phyloP scores from a whole-genome alignment of 1,140 invertebrate species.

The Ephestia elutella region DNA sequence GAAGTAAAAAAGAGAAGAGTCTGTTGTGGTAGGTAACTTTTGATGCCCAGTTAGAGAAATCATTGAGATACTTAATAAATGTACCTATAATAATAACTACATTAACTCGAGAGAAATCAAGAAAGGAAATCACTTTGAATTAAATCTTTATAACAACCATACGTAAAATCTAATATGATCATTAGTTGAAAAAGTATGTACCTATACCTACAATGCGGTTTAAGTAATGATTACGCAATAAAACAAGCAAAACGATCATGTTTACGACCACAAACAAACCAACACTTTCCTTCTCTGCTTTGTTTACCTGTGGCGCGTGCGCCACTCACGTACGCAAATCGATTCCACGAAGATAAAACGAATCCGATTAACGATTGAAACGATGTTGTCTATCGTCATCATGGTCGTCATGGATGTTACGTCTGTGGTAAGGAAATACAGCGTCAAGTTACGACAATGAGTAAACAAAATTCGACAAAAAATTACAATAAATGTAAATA shows the following conservation, averaged over 20 bases:
- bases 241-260: not conserved
- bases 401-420: not conserved
- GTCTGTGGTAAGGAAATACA: not conserved
- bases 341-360: not conserved
- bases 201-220: no score
- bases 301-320: not conserved
- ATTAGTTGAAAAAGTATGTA: no score
- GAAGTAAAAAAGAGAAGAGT: no score
- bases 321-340: slow-evolving; percentile 1
- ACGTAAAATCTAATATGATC: no score
- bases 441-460: not conserved
- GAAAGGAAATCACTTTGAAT: no score
- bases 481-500: not conserved
- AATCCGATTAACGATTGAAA: not conserved
- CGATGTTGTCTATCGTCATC: slow-evolving; percentile 2
- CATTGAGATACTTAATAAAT: no score
- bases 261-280: not conserved
- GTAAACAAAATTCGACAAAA: not conserved
- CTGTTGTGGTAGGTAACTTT: no score
- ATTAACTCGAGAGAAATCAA: no score
- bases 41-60: no score
- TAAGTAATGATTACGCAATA: not conserved
- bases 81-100: no score
- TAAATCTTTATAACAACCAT: no score
- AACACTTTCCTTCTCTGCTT: not conserved